Percentiles rank a stretch among this genome's conserved stretches.
Conservation (phyloP, 1,140 invertebrate genomes). For the Temnothorax nylanderi region DNA sequence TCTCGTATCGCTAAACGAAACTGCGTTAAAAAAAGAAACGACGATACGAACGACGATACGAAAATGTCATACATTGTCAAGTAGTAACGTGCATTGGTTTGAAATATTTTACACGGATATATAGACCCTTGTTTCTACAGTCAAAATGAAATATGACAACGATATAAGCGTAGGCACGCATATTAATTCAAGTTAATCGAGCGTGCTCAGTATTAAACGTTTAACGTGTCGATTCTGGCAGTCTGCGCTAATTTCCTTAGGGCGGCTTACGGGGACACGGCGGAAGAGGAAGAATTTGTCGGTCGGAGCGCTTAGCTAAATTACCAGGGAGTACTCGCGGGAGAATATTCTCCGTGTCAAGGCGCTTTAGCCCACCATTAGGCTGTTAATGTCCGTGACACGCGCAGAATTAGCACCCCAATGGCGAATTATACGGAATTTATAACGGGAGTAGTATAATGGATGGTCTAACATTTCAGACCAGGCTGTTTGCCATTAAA, state of each 20-base stretch:
- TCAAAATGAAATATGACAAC: neutral
- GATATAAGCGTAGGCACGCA: neutral
- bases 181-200: conserved; percentile 24
- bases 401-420: conserved; percentile 71
- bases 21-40: neutral
- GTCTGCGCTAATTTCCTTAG: conserved; percentile 28
- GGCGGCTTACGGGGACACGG: neutral
- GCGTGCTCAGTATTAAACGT: conserved; percentile 9
- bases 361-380: conserved; percentile 69
- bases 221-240: conserved; percentile 21
- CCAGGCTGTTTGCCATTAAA: conserved; percentile 24
- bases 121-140: too few relatives aligned
- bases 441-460: conserved; percentile 56
- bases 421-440: conserved; percentile 71
- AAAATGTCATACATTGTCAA: neutral
- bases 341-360: conserved; percentile 63
- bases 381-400: conserved; percentile 72
- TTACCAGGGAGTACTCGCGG: conserved; percentile 46
- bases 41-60: neutral
- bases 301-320: conserved; percentile 51
- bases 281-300: conserved; percentile 31
- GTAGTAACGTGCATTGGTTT: neutral
- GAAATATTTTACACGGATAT: neutral
- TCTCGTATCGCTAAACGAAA: neutral
- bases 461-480: conserved; percentile 34